Base-by-base conservation (phyloP, 2,888 invertebrate genomes). In the Platycheirus rosarum region DNA sequence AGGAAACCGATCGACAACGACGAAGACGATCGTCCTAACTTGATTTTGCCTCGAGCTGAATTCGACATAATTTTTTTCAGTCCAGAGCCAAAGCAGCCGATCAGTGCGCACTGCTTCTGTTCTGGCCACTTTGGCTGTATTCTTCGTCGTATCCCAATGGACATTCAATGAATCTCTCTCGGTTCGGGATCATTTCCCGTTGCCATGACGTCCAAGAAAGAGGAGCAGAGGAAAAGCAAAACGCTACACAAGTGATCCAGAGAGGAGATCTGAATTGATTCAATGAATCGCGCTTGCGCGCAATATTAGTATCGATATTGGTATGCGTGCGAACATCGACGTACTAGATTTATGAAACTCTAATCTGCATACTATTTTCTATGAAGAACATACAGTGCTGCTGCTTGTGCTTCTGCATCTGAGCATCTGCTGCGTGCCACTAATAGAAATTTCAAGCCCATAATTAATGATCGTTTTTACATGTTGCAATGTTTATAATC, bases 401-500 rank as follows among this genome's bases (percentile, higher is more conserved):
- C 37, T 32, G 49, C 29, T 32, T 9, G 20, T 29, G 49, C 29
- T 23, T 23, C 18, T 55, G 60, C 53, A 57, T 60, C 44, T 51
- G 69, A 70, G 71, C 76, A 85, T 82, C 78, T 78, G 78, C 84
- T 84, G 84, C 78, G 77, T 84, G 84, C 77, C 68, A 73, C 84
- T 85, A 85, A 85, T 85, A 85, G 85, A 85, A 85, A 85, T 84
- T 84, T 79, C 82, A 84, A 84, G 75, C 82, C 76, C 82, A 85
- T 85, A 85, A 85, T 85, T 85, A 85, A 85, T 85, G 84, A 84
- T 79, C 82, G 76, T 82, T 85, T 85, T 85, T 85, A 78, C 84
- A 79, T 84, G 82, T 69, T 80, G 70, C 84, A 82, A 80, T 80
- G 80, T 84, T 80, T 80, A 63, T 71, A 69, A 71, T 80, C 71